phyloP scores from a whole-genome alignment of 1,140 invertebrate genomes.

The Cydia pomonella region DNA sequence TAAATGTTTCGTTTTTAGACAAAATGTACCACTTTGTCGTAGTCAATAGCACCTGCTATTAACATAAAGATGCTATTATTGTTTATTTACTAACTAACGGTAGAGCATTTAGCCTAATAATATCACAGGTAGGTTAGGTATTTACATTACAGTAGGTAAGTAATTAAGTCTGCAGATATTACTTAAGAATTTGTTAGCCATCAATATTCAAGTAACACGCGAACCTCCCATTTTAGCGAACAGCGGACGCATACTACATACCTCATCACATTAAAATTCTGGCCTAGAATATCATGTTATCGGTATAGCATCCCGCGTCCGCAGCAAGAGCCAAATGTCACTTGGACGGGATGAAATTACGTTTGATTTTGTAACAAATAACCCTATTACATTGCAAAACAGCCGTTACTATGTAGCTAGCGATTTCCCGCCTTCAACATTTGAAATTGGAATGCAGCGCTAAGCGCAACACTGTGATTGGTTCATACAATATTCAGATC shows the following conservation, averaged over 20 bases:
- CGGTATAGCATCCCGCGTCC: neutral
- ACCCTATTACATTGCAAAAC: slow-evolving; percentile 60
- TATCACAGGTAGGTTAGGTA: too few relatives aligned
- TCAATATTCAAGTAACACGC: neutral
- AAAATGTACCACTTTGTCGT: too few relatives aligned
- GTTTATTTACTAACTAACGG: too few relatives aligned
- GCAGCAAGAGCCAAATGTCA: slow-evolving; percentile 24
- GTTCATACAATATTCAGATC: slow-evolving; percentile 79
- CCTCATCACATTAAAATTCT: slow-evolving; percentile 22
- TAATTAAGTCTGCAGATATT: too few relatives aligned
- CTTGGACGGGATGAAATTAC: slow-evolving; percentile 37
- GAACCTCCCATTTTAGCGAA: neutral
- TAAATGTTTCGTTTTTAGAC: too few relatives aligned
- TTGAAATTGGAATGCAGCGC: slow-evolving; percentile 78
- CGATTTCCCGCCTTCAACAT: slow-evolving; percentile 74
- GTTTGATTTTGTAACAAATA: slow-evolving; percentile 57
- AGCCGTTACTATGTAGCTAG: slow-evolving; percentile 56
- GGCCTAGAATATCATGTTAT: slow-evolving; percentile 19
- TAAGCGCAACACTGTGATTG: slow-evolving; percentile 75
- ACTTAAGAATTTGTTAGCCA: neutral
- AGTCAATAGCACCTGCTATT: too few relatives aligned
- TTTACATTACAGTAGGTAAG: too few relatives aligned
- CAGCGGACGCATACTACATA: slow-evolving; percentile 11
- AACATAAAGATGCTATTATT: too few relatives aligned
- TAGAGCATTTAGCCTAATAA: too few relatives aligned